Evolutionary conservation across 1,140 invertebrate genomes (phyloP), one percentile per base, ranked within the genome.

Genomic region (Micrasema minimum): DNA sequence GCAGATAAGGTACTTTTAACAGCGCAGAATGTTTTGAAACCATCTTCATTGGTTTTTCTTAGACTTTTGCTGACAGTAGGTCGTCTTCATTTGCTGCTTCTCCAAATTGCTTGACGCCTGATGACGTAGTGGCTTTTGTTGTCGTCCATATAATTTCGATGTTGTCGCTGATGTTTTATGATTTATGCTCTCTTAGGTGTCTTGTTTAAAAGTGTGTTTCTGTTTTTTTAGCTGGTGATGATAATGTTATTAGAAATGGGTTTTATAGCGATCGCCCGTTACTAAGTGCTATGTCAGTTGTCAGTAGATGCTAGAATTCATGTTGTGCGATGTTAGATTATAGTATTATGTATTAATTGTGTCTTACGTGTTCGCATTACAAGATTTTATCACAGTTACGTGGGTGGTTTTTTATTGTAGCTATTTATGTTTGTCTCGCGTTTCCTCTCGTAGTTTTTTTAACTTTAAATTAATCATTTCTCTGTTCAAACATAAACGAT

Each of bases 101-200:
- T 55, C 59, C 48, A 48, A 11, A 4, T 31, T 31, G 26, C 26
- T 31, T 35, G n/a, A 22, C 59, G 14, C 59, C 20, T 43, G 43
- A 20, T 64, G 22, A 45, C 43, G 66, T 69, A 69, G 66, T 57
- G 50, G 53, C 45, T 69, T 55, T 22, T 55, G 65, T 41, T 31
- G 26, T 31, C 26, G 26, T 31, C 26, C 26, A 31, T 31, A 4
- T 31, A 2, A 31, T 31, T 31, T 31, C 26, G 26, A 31, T 31
- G 26, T 31, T 31, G 26, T 31, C 26, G 7, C 26, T 31, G 26
- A 7, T 31, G 26, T 31, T 31, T 31, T 31, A 31, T 31, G 26
- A 31, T 31, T 31, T 31, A 31, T 4, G 26, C 7, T 31, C 26
- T 31, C 26, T 31, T 31, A 31, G 26, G 7, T 31, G 26, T 31